Evolutionary conservation across 1,140 invertebrate genomes (phyloP), one percentile per base, ranked within the genome.

Genomic region (Drepana arcuata): DNA sequence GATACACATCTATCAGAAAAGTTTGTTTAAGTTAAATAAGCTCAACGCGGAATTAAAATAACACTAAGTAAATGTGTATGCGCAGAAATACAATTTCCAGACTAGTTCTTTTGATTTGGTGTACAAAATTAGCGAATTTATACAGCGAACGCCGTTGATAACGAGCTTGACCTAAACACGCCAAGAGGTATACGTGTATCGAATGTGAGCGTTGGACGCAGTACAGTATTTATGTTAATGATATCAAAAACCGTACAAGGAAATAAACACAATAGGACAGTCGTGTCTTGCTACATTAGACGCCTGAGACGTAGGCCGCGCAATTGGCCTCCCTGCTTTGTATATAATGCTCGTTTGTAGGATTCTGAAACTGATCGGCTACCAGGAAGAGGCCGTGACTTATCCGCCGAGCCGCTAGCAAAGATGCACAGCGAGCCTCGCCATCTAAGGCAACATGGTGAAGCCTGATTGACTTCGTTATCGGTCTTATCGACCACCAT

Each of bases 261-360:
- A 72, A 65, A 63, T 69, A 69, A 65, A 70, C 63, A 73, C 69
- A 73, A 73, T 73, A 68, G 66, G 66, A 65, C 66, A 63, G 66
- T 68, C 64, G 55, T 68, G 66, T 70, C 66, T 63, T 48, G 52
- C 53, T 61, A 51, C 56, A 65, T 66, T 63, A 70, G 66, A 70
- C 57, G 58, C 53, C 55, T 49, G 40, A 59, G 54, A 55, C 54
- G 46, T 46, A 41, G 48, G 46, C 57, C 46, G 44, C 51, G 57
- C 61, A 68, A 66, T 68, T 70, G 69, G 59, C 56, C 56, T 69
- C 50, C 61, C 63, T 65, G 53, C 58, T 70, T 70, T 68, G 67
- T 71, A 71, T 63, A 71, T 71, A 71, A 71, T 71, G 59, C 65
- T 70, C 59, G 57, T 65, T 66, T 64, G 57, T 59, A 67, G 63